A percentile compares a stretch with the other conserved stretches of the same genome.
Evolutionary conservation across 2,888 invertebrate genomes (phyloP).

Genomic region (Sisyra nigra): DNA sequence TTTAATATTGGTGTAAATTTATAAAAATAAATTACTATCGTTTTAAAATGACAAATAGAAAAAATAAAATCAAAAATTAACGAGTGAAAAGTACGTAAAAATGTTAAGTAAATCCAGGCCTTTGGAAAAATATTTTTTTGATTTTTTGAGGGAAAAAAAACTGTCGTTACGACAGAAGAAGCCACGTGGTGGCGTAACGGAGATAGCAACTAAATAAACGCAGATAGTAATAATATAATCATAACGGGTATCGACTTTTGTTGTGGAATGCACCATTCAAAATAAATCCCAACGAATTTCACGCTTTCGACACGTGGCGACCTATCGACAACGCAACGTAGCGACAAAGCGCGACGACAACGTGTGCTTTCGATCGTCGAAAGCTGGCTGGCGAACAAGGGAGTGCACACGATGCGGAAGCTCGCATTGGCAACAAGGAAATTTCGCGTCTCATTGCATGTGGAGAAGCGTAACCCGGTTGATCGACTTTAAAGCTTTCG

Average conservation of each 20-base stretch:
- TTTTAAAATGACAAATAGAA: no score
- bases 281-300: no score
- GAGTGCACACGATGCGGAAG: neutral
- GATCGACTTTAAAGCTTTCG: no score
- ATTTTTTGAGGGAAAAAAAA: no score
- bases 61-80: no score
- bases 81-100: no score
- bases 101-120: no score
- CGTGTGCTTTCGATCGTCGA: slow-evolving; percentile 1
- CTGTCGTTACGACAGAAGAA: neutral
- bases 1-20: no score
- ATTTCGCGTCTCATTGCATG: neutral
- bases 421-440: neutral
- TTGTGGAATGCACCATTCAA: slow-evolving; percentile 4
- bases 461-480: neutral
- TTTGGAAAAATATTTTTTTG: no score
- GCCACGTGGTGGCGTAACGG: slow-evolving; percentile 2
- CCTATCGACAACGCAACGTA: no score
- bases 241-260: slow-evolving; percentile 4
- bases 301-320: no score
- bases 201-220: slow-evolving; percentile 1
- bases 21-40: no score
- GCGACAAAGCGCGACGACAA: neutral
- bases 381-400: neutral
- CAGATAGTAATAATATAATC: neutral